Evolutionary conservation across 2,888 invertebrate genomes (phyloP).

Genomic region (Zaprionus lineosus): DNA sequence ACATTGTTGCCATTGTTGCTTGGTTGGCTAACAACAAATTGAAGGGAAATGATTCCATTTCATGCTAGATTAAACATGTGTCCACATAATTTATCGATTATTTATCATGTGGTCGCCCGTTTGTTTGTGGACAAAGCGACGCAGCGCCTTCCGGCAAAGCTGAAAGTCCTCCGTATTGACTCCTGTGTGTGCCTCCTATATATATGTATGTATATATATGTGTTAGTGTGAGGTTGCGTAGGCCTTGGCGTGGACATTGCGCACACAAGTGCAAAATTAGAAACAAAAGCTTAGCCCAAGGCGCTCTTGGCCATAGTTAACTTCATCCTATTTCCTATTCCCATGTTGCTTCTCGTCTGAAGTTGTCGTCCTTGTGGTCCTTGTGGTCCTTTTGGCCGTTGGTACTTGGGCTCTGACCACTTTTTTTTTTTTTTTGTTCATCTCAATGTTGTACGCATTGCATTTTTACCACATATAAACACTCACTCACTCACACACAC

Average conservation of each 20-base stretch:
- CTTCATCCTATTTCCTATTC: conserved; percentile 21
- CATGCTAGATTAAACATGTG: conserved; percentile 82
- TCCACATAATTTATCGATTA: conserved; percentile 82
- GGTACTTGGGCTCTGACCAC: too few species aligned
- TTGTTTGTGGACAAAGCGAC: conserved; percentile 63
- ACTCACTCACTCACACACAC: conserved; percentile 19
- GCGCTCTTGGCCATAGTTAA: conserved; percentile 40
- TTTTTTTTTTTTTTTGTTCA: conserved; percentile 13
- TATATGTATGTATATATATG: not conserved
- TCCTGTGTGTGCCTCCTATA: conserved; percentile 2
- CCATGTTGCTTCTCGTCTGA: conserved; percentile 18
- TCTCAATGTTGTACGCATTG: conserved; percentile 49
- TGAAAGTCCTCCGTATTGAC: conserved; percentile 2
- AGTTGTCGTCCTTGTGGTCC: conserved; percentile 15
- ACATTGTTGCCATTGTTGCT: conserved; percentile 33
- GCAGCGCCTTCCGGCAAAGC: conserved; percentile 43
- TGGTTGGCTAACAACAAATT: conserved; percentile 78
- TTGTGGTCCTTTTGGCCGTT: too few species aligned
- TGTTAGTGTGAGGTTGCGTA: conserved; percentile 27
- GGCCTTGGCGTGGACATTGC: conserved; percentile 56
- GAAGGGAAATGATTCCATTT: conserved; percentile 82
- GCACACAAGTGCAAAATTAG: conserved; percentile 77
- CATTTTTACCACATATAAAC: conserved; percentile 59
- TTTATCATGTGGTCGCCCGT: conserved; percentile 78
- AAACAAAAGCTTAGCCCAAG: conserved; percentile 68